Base-by-base conservation (phyloP, 2,888 invertebrate genomes). In the Drosophila diplacantha region DNA sequence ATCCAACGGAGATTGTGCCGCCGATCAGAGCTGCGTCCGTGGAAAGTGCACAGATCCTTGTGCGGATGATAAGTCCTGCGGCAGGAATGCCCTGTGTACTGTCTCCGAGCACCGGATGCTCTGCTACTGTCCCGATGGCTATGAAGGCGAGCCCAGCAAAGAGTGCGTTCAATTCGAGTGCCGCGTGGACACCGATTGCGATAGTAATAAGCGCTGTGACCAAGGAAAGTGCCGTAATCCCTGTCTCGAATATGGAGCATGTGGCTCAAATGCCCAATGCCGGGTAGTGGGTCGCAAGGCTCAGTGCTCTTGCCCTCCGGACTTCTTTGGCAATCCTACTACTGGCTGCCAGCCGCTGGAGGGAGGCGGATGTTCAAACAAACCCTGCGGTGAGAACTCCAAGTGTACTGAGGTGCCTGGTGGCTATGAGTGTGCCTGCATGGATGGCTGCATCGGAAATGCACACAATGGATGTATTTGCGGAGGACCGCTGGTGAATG, bases 81-180 rank as follows among this genome's bases (percentile, higher is more conserved):
- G 96, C 5, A 91, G 91, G 72, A 93, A 94, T 85, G 95, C 96
- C 0, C 85, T 94, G 2, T 96, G 96, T 84, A 91, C 92, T 69
- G 92, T 94, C 0, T 92, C 93, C 3, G 93, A 94, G 72, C 96
- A 96, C 87, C 91, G 94, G 39, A 93, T 95, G 43, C 91, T 96
- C 5, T 97, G 97, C 85, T 91, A 95, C 61, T 97, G 97, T 84
- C 95, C 95, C 0, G 94, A 95, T 82, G 95, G 96, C 16, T 95
- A 91, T 83, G 93, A 93, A 72, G 95, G 95, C 0, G 94, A 96
- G 84, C 95, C 96, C 0, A 91, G 91, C 60, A 92, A 91, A 70
- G 91, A 92, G 81, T 96, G 96, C 80, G 91, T 91, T 66, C 91
- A 93, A 68, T 93, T 94, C 71, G 95, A 95, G 88, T 96, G 96